Conservation (phyloP, 2,113 vertebrate genomes). For the Vombatus ursinus region DNA sequence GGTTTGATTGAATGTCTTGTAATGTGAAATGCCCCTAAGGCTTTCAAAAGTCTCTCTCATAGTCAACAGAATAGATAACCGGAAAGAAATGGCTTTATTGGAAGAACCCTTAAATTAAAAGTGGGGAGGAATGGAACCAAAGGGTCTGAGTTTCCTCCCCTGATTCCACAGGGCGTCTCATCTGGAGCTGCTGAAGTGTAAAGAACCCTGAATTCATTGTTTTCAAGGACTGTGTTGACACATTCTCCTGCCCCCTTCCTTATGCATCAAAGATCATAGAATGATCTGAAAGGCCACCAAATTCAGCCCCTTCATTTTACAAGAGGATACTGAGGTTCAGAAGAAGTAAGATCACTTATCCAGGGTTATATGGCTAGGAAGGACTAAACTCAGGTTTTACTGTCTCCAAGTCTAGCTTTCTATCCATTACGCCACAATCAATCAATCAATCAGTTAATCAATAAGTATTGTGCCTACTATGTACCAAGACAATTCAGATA, state of each 20-base stretch:
- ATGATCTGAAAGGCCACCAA: not conserved
- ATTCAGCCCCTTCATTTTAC: not conserved
- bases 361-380: not conserved
- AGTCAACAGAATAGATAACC: not conserved
- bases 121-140: not conserved
- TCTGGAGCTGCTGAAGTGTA: not conserved
- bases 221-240: not conserved
- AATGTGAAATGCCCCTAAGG: not conserved
- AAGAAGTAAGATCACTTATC: not conserved
- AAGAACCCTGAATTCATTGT: not conserved
- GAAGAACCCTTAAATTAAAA: not conserved
- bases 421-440: not conserved
- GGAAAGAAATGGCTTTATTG: not conserved
- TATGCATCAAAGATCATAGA: not conserved
- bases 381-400: not conserved
- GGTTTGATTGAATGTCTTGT: slow-evolving; percentile 1
- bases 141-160: not conserved
- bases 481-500: not conserved
- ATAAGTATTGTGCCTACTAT: not conserved
- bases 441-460: not conserved
- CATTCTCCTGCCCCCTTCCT: not conserved
- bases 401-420: not conserved
- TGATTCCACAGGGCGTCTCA: not conserved
- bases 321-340: not conserved
- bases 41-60: not conserved